A percentile compares a stretch with the other conserved stretches of the same genome.
Evolutionary conservation across 1,140 invertebrate species (phyloP).

Genomic region (Chlorops oryzae): DNA sequence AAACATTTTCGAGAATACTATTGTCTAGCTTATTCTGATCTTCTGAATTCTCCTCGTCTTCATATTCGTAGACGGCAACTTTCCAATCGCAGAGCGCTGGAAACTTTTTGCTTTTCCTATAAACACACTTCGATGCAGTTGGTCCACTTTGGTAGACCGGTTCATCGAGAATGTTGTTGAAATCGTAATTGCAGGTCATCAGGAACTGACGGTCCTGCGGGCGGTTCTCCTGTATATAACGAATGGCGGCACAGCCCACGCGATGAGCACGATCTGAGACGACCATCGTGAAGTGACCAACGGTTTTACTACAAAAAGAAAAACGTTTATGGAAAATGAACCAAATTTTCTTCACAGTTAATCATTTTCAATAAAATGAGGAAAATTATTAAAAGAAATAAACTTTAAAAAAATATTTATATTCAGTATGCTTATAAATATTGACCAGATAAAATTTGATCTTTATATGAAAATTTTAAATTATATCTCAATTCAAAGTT

Average conservation of each 20-base stretch:
- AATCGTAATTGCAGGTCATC: slow-evolving; percentile 42
- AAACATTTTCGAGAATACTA: too few relatives aligned
- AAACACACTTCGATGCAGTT: slow-evolving; percentile 27
- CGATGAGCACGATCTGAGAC: slow-evolving; percentile 34
- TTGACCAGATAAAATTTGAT: too few relatives aligned
- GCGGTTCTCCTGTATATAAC: slow-evolving; percentile 19
- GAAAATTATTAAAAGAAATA: neutral
- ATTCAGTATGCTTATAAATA: neutral
- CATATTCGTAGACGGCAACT: slow-evolving; percentile 16
- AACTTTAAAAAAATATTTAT: neutral
- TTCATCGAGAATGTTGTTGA: slow-evolving; percentile 32
- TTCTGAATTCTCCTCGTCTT: slow-evolving; percentile 23
- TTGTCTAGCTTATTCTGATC: slow-evolving; percentile 25
- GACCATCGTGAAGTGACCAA: slow-evolving; percentile 37
- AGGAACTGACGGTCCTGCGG: slow-evolving; percentile 20
- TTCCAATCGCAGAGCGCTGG: slow-evolving; percentile 32
- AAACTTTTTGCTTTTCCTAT: slow-evolving; percentile 27
- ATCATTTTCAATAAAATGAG: neutral
- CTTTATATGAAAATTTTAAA: too few relatives aligned
- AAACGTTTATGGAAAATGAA: neutral
- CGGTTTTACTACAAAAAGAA: slow-evolving; percentile 28
- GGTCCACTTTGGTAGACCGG: slow-evolving; percentile 29
- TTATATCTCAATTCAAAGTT: too few relatives aligned
- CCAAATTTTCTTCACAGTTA: too few relatives aligned
- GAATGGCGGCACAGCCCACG: slow-evolving; percentile 36